Percentiles rank a stretch among this genome's conserved stretches.
Evolutionary conservation across 2,797 vertebrate species (phyloP).

Genomic region (Hoplostethus mediterraneus): DNA sequence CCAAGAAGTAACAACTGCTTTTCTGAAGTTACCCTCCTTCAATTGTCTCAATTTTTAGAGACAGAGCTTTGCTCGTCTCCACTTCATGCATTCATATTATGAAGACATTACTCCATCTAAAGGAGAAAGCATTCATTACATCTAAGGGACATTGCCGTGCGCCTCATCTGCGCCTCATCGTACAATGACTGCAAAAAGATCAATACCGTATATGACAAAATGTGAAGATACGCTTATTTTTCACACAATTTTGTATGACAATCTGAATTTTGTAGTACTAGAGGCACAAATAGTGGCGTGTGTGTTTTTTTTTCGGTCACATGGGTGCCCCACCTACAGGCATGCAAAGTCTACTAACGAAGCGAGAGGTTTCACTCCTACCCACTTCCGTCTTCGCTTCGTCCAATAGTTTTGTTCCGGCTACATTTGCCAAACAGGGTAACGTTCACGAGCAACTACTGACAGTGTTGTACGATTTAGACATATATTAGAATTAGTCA

Average conservation of each 20-base stretch:
- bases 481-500: too few species aligned
- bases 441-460: too few species aligned
- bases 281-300: background rate
- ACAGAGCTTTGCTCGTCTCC: background rate
- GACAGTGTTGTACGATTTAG: too few species aligned
- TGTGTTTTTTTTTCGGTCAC: background rate
- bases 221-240: rapidly evolving
- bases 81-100: background rate
- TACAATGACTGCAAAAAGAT: too few species aligned
- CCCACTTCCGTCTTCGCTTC: slow-evolving; percentile 36
- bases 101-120: slow-evolving; percentile 66
- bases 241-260: background rate
- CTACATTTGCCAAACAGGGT: too few species aligned
- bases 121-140: slow-evolving; percentile 37
- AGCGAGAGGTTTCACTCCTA: rapidly evolving
- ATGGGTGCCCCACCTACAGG: slow-evolving; percentile 31
- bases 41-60: slow-evolving; percentile 4
- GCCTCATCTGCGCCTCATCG: background rate
- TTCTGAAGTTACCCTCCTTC: background rate
- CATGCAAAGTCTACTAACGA: background rate
- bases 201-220: too few species aligned
- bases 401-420: too few species aligned
- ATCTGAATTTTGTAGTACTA: background rate
- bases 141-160: background rate
- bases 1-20: background rate